Conservation (phyloP, 2,113 vertebrate species). For the Aldabrachelys gigantea region DNA sequence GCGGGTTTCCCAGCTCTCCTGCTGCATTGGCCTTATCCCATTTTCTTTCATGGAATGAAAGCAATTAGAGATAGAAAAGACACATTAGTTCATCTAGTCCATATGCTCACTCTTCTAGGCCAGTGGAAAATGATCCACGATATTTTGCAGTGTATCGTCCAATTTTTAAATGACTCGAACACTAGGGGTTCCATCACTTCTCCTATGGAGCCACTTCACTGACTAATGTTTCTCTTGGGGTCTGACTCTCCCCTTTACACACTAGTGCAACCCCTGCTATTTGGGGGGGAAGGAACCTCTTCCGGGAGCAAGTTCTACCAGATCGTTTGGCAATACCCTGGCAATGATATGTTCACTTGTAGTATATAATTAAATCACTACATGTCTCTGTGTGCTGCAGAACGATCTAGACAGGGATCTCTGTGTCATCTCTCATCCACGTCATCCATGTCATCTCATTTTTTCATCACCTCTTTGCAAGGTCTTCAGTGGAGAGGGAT, state of each 20-base stretch:
- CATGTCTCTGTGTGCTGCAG: not conserved
- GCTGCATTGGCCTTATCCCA: not conserved
- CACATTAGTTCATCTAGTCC: constrained; percentile 29
- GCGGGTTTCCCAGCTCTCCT: not conserved
- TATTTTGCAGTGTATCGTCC: not conserved
- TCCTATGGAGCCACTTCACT: constrained; percentile 15
- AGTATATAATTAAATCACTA: not conserved
- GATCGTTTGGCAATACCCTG: not conserved
- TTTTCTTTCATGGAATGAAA: constrained; percentile 49
- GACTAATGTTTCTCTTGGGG: not conserved
- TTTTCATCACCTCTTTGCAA: not conserved
- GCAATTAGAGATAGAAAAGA: constrained; percentile 56
- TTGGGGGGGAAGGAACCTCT: not conserved
- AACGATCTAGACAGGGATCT: not conserved
- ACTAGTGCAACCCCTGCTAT: not conserved
- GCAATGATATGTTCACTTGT: not conserved
- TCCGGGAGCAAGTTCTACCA: not conserved
- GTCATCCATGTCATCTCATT: too few species aligned
- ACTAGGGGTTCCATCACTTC: not conserved
- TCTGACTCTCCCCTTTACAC: not conserved
- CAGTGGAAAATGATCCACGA: not conserved
- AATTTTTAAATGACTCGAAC: not conserved
- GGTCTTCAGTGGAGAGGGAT: not conserved
- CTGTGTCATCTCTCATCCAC: not conserved
- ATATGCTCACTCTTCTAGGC: fast-evolving